These are phyloP conservation scores for Diploptera punctata DNA, from an alignment of 2,888 invertebrate species.

Conservation along the genomic window DNA sequence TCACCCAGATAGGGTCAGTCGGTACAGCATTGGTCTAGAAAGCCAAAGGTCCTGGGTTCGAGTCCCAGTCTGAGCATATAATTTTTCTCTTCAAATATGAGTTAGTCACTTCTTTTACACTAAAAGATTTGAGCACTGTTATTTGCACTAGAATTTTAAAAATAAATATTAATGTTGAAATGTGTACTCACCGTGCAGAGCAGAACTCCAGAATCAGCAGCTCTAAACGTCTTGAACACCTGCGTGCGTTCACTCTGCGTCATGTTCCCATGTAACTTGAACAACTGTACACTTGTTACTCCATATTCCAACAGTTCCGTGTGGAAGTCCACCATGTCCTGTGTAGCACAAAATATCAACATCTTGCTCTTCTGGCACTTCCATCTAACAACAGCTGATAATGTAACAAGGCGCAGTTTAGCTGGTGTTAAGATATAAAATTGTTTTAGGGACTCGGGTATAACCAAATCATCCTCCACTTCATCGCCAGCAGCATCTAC, in stretches of 20 bases:
- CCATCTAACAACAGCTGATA: conserved; percentile 80
- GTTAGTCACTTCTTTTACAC: too few species aligned
- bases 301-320: conserved; percentile 70
- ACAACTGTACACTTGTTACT: conserved; percentile 68
- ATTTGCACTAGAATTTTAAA: not conserved
- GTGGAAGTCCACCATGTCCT: conserved; percentile 93
- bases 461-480: conserved; percentile 64
- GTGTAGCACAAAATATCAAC: conserved; percentile 91
- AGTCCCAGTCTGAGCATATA: too few species aligned
- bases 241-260: conserved; percentile 84
- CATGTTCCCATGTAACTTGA: conserved; percentile 91
- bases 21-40: too few species aligned
- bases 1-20: too few species aligned
- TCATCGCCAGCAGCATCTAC: conserved; percentile 69
- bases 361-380: conserved; percentile 73
- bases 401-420: conserved; percentile 84
- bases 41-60: too few species aligned
- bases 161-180: not conserved
- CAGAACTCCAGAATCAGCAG: conserved; percentile 78
- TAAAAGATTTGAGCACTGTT: too few species aligned
- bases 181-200: conserved; percentile 80
- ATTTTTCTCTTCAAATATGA: too few species aligned
- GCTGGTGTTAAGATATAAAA: conserved; percentile 85
- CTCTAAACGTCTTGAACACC: conserved; percentile 83
- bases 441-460: conserved; percentile 84